Base-by-base conservation (phyloP, 2,797 vertebrate species). In the Ceryle rudis region DNA sequence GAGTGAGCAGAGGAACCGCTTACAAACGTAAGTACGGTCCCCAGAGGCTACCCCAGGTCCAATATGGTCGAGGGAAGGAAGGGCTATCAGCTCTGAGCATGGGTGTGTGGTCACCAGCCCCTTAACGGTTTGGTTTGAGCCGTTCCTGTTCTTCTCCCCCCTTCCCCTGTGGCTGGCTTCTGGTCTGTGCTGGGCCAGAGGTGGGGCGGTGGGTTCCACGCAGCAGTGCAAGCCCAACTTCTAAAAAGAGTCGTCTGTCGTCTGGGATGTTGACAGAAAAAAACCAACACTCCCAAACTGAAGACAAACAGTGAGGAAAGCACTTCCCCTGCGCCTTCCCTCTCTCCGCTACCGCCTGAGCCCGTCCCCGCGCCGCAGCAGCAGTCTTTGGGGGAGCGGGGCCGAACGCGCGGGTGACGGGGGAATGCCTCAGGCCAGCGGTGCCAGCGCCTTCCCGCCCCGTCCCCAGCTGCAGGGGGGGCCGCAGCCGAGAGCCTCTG, bases 51-150 rank as follows among this genome's bases (percentile, higher is more conserved):
- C 47, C 28, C 29, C 14, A 19, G 18, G 19, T 13, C 16, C 17
- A 26, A 29, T 20, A 1, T 1, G 21, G 57, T 22, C 26, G 10
- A n/a, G 5, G 11, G 22, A 23, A 47, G 57, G 57, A n/a, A 39
- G 2, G 0, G 3, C 8, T n/a, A 10, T 11, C 11, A 10, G 11
- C 25, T 21, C 11, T 10, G 49, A 49, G 28, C 8, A 14, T 2
- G 23, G 5, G 9, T 21, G 5, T 0, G 0, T 5, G 5, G 22
- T 26, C n/a, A 6, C 11, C 10, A 3, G 31, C 29, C 31, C 11
- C 60, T 35, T 25, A 44, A n/a, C 25, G 61, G 9, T 29, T 51
- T 26, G 7, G 5, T 33, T 42, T 1, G 1, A 42, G 60, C 23
- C 9, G 10, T 41, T 51, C 22, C 20, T 33, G 8, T 52, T 29